Base-by-base conservation (phyloP, 2,113 vertebrate genomes). In the Arenaria interpres region DNA sequence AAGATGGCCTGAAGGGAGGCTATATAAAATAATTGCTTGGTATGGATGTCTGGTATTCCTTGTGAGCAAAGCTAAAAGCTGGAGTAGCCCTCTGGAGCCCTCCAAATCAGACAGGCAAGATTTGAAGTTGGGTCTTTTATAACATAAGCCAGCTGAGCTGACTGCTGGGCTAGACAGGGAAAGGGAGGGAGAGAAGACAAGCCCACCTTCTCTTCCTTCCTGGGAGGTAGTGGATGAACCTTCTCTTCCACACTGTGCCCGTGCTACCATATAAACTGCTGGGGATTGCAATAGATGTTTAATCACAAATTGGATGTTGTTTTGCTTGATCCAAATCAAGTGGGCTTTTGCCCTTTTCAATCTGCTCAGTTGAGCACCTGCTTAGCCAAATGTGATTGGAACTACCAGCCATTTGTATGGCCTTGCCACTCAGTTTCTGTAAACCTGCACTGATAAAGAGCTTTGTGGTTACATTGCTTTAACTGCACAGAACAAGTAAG, bases 1-100 rank as follows among this genome's bases (percentile, higher is more conserved):
- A 95, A 88, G 71, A 66, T 83, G 81, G 78, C 62, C 67, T 89
- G n/a, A 89, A 68, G 66, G 77, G 45, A 90, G 87, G 23, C 43
- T 91, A 10, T 82, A 82, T 85, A 80, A 85, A 95, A 83, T 71
- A 85, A 88, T 90, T 90, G 59, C 39, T 73, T 77, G 67, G n/a
- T 95, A 50, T 53, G 64, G 45, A 37, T 73, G 71, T 72, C 77
- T 91, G 27, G 53, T 91, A 74, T 69, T 71, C 32, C 69, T 90
- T 71, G 54, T 32, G 63, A 90, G 74, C 88, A 45, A 95, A 93
- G 46, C 46, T 91, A 62, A 86, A 88, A 88, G 67, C 45, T 90
- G 9, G 37, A 64, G 41, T 67, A 73, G 73, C 45, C 48, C 71
- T 83, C 71, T 79, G 24, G 84, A 90, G 43, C 62, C 75, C 41